Percentiles rank a stretch among this genome's conserved stretches.
Conservation (phyloP, 2,113 vertebrate species). For the Paraplagusia blochii region DNA sequence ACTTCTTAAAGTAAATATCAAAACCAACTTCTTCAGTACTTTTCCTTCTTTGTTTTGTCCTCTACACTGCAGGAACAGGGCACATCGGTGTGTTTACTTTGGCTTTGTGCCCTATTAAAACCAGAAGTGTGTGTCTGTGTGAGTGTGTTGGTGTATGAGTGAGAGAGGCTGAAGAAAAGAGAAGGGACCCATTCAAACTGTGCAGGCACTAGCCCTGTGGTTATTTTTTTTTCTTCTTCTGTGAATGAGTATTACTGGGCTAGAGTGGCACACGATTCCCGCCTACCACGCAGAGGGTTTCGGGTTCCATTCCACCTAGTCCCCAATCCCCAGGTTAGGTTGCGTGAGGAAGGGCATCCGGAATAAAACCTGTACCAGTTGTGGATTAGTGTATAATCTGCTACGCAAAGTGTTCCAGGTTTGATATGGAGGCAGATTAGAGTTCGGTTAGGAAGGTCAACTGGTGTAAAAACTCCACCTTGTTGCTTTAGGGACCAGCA, state of each 20-base stretch:
- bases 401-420: no score
- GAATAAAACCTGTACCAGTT: conserved; percentile 9
- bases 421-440: no score
- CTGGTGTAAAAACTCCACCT: no score
- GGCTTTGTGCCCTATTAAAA: conserved; percentile 30
- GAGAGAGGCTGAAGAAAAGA: conserved; percentile 30
- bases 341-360: no score
- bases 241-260: conserved; percentile 22
- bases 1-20: neutral
- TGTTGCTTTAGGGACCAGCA: no score
- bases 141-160: conserved; percentile 13
- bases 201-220: conserved; percentile 24
- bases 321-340: no score
- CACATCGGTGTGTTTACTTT: conserved; percentile 56
- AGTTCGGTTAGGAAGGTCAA: no score
- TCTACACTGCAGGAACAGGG: conserved; percentile 35
- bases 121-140: conserved; percentile 13
- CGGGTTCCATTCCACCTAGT: no score
- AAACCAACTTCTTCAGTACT: conserved; percentile 10
- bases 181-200: conserved; percentile 58
- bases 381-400: neutral
- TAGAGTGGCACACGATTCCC: no score
- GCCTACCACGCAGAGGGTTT: no score
- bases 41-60: conserved; percentile 6
- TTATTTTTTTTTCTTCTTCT: conserved; percentile 7